Conservation (phyloP, 2,797 vertebrate genomes). For the Sus cebifrons region DNA sequence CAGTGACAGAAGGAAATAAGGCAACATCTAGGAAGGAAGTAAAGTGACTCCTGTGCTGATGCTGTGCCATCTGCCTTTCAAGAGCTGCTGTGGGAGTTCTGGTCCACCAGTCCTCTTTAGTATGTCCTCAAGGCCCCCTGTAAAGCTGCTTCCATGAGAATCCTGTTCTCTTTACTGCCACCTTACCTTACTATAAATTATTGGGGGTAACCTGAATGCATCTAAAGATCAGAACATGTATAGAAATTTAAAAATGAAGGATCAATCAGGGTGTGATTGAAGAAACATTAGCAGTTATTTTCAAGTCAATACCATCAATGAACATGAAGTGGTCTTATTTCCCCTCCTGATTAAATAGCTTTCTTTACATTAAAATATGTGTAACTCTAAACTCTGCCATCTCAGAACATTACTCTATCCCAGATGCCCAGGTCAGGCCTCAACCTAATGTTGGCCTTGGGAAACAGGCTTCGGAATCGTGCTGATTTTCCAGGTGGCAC, state of each 20-base stretch:
- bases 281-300: not conserved
- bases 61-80: no score
- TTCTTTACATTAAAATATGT: slow-evolving; percentile 56
- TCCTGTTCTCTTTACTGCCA: not conserved
- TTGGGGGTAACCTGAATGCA: not conserved
- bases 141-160: not conserved
- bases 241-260: slow-evolving; percentile 51
- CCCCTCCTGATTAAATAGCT: not conserved
- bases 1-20: not conserved
- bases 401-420: not conserved
- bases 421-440: not conserved
- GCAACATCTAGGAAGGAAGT: no score
- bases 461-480: not conserved
- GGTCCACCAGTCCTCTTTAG: not conserved
- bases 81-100: not conserved
- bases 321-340: slow-evolving; percentile 47
- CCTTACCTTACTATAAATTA: not conserved
- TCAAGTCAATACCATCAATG: slow-evolving; percentile 7
- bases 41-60: rapidly evolving
- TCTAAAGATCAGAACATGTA: not conserved
- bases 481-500: not conserved
- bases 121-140: not conserved
- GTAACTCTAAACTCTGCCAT: not conserved
- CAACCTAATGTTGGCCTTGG: not conserved
- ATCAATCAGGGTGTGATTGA: not conserved